These are phyloP conservation scores for Labeo rohita DNA, from an alignment of 2,113 vertebrate species.

Conservation along the genomic window DNA sequence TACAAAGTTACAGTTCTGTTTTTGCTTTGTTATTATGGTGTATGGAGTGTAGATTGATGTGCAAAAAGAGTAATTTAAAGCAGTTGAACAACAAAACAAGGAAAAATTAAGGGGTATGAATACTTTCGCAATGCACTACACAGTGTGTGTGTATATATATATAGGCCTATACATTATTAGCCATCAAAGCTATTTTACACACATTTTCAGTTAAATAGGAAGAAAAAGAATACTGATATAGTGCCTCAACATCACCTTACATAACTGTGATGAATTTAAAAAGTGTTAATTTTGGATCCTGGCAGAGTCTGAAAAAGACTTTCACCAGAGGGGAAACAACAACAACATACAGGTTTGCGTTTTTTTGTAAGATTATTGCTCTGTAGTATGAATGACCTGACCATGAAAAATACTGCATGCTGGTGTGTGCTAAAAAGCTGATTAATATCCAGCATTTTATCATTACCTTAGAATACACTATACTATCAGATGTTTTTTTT, in stretches of 20 bases:
- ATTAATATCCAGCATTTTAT: background rate
- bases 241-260: background rate
- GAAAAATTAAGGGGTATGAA: no score
- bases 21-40: no score
- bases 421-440: slow-evolving; percentile 22
- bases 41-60: no score
- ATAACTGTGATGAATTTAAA: background rate
- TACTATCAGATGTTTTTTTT: background rate
- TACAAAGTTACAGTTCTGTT: no score
- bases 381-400: slow-evolving; percentile 22
- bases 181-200: no score
- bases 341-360: background rate
- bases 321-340: background rate
- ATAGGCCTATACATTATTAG: no score
- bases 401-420: background rate
- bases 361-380: slow-evolving; percentile 25
- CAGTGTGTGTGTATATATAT: no score
- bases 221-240: background rate
- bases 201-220: background rate
- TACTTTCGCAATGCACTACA: no score
- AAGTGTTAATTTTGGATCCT: background rate
- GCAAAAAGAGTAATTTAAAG: no score
- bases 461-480: background rate
- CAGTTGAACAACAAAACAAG: no score
- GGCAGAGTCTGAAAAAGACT: background rate